A percentile compares a stretch with the other conserved stretches of the same genome.
phyloP scores from a whole-genome alignment of 2,888 invertebrate species.

The Zygaena filipendulae region DNA sequence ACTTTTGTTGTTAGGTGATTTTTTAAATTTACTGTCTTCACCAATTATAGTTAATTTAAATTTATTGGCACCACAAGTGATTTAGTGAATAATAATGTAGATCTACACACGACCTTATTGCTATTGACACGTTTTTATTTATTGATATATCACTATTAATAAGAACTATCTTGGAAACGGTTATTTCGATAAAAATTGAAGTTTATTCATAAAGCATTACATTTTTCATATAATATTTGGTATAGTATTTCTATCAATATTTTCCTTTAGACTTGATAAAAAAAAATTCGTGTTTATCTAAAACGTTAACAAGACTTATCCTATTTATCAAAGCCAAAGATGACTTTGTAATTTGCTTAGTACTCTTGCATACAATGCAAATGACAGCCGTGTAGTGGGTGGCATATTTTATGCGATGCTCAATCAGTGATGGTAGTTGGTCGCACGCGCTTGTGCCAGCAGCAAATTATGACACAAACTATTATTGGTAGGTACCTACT shows the following conservation, averaged over 20 bases:
- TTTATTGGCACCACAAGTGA: conserved; percentile 44
- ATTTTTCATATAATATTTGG: too few species aligned
- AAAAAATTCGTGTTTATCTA: too few species aligned
- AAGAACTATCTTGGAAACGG: too few species aligned
- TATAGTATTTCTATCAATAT: too few species aligned
- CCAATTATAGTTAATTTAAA: conserved; percentile 45
- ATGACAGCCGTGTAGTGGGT: conserved; percentile 31
- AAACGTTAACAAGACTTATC: too few species aligned
- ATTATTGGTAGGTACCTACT: too few species aligned
- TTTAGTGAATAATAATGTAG: conserved; percentile 35
- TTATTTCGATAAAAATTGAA: too few species aligned
- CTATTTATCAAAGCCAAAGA: too few species aligned
- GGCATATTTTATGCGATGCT: conserved; percentile 44
- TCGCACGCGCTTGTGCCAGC: conserved; percentile 43
- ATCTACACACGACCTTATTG: conserved; percentile 29
- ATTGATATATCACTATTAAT: conserved; percentile 44
- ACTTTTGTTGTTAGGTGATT: too few species aligned
- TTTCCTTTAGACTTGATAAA: too few species aligned
- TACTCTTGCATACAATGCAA: conserved; percentile 37
- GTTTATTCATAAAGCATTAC: too few species aligned
- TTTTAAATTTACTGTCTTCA: conserved; percentile 27
- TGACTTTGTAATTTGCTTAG: too few species aligned
- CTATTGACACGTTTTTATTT: conserved; percentile 39
- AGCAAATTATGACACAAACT: conserved; percentile 26
- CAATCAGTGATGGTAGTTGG: conserved; percentile 50